phyloP scores from a whole-genome alignment of 2,888 invertebrate genomes.

The Thera britannica region DNA sequence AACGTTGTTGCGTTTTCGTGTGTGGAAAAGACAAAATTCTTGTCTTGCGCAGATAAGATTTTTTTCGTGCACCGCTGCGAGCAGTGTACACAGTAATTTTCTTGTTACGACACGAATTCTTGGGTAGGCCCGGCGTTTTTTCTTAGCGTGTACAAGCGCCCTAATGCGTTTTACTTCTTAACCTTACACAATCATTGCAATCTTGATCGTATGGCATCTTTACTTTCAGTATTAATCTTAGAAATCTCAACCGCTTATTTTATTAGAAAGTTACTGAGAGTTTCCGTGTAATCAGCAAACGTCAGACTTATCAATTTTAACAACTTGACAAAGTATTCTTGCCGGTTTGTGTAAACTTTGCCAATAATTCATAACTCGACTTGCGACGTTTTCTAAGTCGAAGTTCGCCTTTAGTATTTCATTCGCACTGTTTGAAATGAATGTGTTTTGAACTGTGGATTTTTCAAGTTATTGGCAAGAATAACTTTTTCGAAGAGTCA shows the following conservation, averaged over 20 bases:
- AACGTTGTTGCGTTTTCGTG: no score
- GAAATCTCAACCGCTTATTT: constrained; percentile 17
- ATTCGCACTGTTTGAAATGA: constrained; percentile 6
- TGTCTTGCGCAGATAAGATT: no score
- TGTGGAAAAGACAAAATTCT: no score
- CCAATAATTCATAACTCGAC: constrained; percentile 37
- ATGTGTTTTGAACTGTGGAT: constrained; percentile 10
- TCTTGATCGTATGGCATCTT: background rate
- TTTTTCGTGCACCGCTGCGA: no score
- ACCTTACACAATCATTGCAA: constrained; percentile 10
- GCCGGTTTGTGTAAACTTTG: constrained; percentile 33
- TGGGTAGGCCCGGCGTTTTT: no score
- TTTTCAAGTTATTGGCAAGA: background rate
- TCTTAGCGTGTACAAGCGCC: no score
- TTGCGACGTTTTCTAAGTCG: constrained; percentile 23
- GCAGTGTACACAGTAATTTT: no score
- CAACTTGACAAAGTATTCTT: constrained; percentile 37
- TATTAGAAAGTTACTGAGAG: constrained; percentile 24
- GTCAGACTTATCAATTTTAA: constrained; percentile 40
- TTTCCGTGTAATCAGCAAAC: constrained; percentile 34
- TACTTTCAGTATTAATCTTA: constrained; percentile 10
- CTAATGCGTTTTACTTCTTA: constrained; percentile 13
- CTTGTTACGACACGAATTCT: no score
- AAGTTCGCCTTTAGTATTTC: constrained; percentile 27
- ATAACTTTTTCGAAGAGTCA: background rate